phyloP scores from a whole-genome alignment of 2,888 invertebrate species.

The Chrysotoxum bicinctum region DNA sequence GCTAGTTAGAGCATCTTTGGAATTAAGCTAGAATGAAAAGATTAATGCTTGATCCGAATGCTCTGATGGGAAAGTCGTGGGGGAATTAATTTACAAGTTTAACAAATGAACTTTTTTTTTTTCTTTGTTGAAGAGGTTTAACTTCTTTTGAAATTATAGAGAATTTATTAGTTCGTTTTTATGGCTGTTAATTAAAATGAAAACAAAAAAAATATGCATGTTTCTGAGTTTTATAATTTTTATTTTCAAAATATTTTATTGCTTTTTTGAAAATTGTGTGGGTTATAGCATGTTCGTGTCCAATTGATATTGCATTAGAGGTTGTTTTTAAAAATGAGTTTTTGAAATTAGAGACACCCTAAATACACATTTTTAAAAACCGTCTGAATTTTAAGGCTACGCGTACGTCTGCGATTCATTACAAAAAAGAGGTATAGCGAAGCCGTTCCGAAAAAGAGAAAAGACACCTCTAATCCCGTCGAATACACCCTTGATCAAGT shows the following conservation, averaged over 20 bases:
- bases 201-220: background rate
- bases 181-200: background rate
- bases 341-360: too few species aligned
- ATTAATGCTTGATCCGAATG: slow-evolving; percentile 52
- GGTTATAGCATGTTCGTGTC: too few species aligned
- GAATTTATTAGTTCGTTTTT: slow-evolving; percentile 16
- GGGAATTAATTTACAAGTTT: slow-evolving; percentile 49
- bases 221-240: background rate
- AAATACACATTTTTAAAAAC: too few species aligned
- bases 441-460: too few species aligned
- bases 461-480: too few species aligned
- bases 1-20: slow-evolving; percentile 49
- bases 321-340: too few species aligned
- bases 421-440: too few species aligned
- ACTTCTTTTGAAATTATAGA: background rate
- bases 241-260: background rate
- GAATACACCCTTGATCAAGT: too few species aligned
- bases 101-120: slow-evolving; percentile 37
- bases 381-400: too few species aligned
- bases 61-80: slow-evolving; percentile 51
- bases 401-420: too few species aligned
- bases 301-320: too few species aligned
- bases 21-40: slow-evolving; percentile 54
- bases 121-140: background rate
- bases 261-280: background rate